A percentile compares a stretch with the other conserved stretches of the same genome.
These are phyloP conservation scores for Poecilia gillii DNA, from an alignment of 2,797 vertebrate genomes.

Conservation along the genomic window DNA sequence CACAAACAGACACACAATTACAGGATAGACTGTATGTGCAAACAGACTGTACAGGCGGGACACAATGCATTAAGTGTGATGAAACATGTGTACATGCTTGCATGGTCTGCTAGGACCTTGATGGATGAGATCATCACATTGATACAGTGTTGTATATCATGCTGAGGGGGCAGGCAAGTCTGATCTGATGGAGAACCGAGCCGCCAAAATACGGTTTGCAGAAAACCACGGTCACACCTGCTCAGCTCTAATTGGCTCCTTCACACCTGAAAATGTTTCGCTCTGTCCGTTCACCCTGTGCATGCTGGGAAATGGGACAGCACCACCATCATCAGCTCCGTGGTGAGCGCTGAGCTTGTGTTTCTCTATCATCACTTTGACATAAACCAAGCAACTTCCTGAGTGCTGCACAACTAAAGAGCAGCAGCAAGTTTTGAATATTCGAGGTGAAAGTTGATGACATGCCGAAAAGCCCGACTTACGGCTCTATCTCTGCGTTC, in stretches of 20 bases:
- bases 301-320: conserved; percentile 7
- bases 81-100: conserved; percentile 52
- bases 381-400: neutral
- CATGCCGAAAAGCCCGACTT: conserved; percentile 56
- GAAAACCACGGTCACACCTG: neutral
- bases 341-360: neutral
- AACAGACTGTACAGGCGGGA: conserved; percentile 42
- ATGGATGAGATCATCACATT: conserved; percentile 84
- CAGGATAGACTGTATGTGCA: conserved; percentile 37
- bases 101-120: conserved; percentile 79
- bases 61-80: conserved; percentile 56
- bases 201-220: conserved; percentile 13
- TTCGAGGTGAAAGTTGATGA: neutral
- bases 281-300: neutral
- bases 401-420: neutral
- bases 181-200: neutral
- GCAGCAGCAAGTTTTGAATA: neutral
- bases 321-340: neutral
- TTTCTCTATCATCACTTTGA: neutral
- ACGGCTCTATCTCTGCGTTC: conserved; percentile 89
- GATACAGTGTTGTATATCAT: conserved; percentile 48
- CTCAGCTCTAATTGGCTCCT: conserved; percentile 27
- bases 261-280: conserved; percentile 12
- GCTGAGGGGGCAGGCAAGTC: conserved; percentile 17
- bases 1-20: conserved; percentile 51